These are phyloP conservation scores for Tapirus terrestris DNA, from an alignment of 2,113 vertebrate species.

Conservation along the genomic window DNA sequence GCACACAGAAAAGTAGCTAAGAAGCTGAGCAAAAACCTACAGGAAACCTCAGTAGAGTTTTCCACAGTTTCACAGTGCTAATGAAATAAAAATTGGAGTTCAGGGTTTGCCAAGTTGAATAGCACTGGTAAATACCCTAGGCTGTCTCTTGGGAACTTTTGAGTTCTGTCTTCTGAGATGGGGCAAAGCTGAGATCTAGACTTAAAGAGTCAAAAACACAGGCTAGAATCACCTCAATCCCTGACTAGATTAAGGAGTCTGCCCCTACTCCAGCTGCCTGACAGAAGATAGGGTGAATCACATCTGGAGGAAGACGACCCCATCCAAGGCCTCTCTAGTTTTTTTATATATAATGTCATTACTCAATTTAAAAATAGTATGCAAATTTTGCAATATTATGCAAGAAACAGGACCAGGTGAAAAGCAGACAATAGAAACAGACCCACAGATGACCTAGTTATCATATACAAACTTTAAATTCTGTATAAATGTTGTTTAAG, in stretches of 20 bases:
- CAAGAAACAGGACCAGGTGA: neutral
- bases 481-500: neutral
- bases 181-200: neutral
- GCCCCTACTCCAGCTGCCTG: neutral
- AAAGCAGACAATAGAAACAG: neutral
- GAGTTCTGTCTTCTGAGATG: neutral
- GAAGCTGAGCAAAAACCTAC: neutral
- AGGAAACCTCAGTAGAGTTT: neutral
- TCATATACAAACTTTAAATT: neutral
- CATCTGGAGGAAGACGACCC: neutral
- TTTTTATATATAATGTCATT: neutral
- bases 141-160: neutral
- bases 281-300: neutral
- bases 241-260: neutral
- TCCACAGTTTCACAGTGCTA: neutral
- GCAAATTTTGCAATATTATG: neutral
- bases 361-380: neutral
- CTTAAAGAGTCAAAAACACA: neutral
- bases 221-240: neutral
- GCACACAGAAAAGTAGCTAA: neutral
- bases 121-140: neutral
- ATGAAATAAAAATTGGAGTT: neutral
- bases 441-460: neutral
- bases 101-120: neutral
- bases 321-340: neutral